Conservation (phyloP, 2,888 invertebrate genomes). For the Crocallis elinguaria region DNA sequence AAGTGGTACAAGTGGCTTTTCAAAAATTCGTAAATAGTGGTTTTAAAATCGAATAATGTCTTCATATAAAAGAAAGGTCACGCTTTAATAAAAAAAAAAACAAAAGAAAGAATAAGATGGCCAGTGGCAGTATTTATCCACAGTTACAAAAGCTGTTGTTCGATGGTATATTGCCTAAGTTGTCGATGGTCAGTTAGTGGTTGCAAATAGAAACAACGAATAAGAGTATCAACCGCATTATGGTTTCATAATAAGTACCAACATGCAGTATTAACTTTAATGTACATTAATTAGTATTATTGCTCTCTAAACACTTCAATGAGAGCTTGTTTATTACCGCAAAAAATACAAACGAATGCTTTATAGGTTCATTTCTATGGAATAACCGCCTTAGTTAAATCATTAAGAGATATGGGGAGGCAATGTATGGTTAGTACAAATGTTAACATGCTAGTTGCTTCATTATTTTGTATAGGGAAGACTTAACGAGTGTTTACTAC, state of each 20-base stretch:
- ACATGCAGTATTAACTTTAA: slow-evolving; percentile 31
- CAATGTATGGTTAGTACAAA: not conserved
- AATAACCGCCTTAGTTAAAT: slow-evolving; percentile 17
- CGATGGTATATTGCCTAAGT: too few relatives aligned
- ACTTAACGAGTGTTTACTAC: not conserved
- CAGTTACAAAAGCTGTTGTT: too few relatives aligned
- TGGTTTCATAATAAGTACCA: slow-evolving; percentile 7
- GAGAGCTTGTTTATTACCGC: slow-evolving; percentile 32
- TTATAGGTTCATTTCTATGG: slow-evolving; percentile 29
- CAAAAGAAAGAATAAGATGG: too few relatives aligned
- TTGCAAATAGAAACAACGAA: too few relatives aligned
- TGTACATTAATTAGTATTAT: slow-evolving; percentile 38
- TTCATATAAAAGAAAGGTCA: too few relatives aligned
- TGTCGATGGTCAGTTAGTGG: too few relatives aligned
- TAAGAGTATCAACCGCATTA: not conserved
- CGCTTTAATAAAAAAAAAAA: too few relatives aligned
- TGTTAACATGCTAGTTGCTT: slow-evolving; percentile 19
- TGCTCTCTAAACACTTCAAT: slow-evolving; percentile 33
- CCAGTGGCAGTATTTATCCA: too few relatives aligned
- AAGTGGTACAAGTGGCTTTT: too few relatives aligned
- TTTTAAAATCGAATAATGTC: too few relatives aligned
- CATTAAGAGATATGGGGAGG: slow-evolving; percentile 8
- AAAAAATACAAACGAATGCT: slow-evolving; percentile 28
- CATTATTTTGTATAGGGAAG: slow-evolving; percentile 20
- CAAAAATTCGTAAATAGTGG: too few relatives aligned